A percentile compares a stretch with the other conserved stretches of the same genome.
phyloP scores from a whole-genome alignment of 2,113 vertebrate species.

The Dasyprocta punctata region DNA sequence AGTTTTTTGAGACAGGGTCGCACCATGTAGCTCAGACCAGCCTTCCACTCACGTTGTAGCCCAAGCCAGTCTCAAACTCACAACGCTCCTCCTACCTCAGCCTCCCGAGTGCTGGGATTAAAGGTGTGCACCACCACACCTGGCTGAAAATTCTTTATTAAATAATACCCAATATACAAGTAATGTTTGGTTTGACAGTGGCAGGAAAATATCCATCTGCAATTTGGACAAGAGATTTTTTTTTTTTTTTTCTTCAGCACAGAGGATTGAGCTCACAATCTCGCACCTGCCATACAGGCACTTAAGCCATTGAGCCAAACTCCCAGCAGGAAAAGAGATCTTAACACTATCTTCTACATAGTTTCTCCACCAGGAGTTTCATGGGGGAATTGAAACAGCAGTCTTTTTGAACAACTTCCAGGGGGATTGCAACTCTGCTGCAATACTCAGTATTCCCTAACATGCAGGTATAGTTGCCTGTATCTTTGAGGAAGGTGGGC shows the following conservation, averaged over 20 bases:
- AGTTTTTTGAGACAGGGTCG: too few relatives aligned
- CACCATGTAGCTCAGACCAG: too few relatives aligned
- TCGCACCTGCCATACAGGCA: too few relatives aligned
- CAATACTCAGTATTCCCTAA: conserved; percentile 93
- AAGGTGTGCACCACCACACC: too few relatives aligned
- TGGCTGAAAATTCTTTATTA: conserved; percentile 62
- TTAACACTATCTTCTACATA: conserved; percentile 82
- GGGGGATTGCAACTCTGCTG: conserved; percentile 90
- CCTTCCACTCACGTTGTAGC: too few relatives aligned
- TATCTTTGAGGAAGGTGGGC: conserved; percentile 89
- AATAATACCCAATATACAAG: conserved; percentile 87
- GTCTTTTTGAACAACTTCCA: conserved; percentile 88
- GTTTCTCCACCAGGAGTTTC: conserved; percentile 62
- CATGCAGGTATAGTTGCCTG: conserved; percentile 94
- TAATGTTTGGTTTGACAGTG: conserved; percentile 82
- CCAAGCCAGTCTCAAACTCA: too few relatives aligned
- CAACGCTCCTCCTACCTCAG: too few relatives aligned
- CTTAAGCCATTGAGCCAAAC: too few relatives aligned
- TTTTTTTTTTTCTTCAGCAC: too few relatives aligned
- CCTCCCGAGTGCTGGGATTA: too few relatives aligned
- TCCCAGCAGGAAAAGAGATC: conserved; percentile 92
- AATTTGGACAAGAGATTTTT: conserved; percentile 92
- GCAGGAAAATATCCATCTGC: conserved; percentile 88
- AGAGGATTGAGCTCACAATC: too few relatives aligned
- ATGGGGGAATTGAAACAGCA: conserved; percentile 84